phyloP scores from a whole-genome alignment of 1,140 invertebrate genomes.

The Parasteatoda tepidariorum region DNA sequence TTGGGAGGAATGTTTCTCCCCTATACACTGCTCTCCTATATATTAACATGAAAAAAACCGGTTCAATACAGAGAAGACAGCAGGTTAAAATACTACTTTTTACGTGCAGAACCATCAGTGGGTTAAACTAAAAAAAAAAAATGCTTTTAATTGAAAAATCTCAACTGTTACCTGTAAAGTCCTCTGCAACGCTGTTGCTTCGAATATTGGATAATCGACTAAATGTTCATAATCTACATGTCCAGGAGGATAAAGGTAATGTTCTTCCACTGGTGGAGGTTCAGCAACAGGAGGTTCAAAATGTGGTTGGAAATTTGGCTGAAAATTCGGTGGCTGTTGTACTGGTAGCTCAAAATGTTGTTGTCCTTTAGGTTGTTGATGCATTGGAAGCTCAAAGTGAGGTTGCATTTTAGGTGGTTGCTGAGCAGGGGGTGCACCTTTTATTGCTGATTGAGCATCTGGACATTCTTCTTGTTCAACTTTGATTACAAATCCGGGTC shows the following conservation, averaged over 20 bases:
- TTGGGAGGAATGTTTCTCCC: too few species aligned
- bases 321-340: not conserved
- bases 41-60: too few species aligned
- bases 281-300: not conserved
- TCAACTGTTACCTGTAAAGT: constrained; percentile 39
- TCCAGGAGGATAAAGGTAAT: not conserved
- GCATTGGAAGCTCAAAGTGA: not conserved
- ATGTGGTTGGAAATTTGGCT: not conserved
- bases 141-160: too few species aligned
- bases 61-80: too few species aligned
- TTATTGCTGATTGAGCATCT: not conserved
- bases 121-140: too few species aligned
- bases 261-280: constrained; percentile 6
- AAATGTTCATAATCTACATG: constrained; percentile 37
- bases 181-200: constrained; percentile 11
- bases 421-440: not conserved
- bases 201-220: constrained; percentile 36
- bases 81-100: too few species aligned
- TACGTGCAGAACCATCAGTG: too few species aligned
- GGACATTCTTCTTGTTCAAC: constrained; percentile 64
- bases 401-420: not conserved
- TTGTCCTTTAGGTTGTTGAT: constrained; percentile 5
- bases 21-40: too few species aligned
- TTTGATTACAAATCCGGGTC: constrained; percentile 62
- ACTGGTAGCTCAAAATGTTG: not conserved